Conservation (phyloP, 2,797 vertebrate genomes). For the Babyrousa celebensis region DNA sequence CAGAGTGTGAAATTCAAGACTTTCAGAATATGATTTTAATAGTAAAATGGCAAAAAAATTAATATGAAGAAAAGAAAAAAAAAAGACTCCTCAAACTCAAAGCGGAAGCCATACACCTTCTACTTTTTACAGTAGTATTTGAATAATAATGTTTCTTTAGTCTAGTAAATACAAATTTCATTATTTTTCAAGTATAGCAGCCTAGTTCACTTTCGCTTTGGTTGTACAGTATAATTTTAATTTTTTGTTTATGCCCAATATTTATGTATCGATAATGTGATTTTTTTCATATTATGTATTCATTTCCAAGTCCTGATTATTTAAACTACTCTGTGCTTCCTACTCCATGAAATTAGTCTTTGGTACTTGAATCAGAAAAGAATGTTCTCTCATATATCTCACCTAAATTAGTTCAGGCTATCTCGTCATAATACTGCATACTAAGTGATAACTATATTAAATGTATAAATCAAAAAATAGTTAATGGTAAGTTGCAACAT, state of each 20-base stretch:
- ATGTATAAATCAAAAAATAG: slow-evolving; percentile 78
- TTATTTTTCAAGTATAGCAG: background rate
- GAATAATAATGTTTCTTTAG: slow-evolving; percentile 40
- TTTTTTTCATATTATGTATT: background rate
- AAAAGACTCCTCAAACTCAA: slow-evolving; percentile 17
- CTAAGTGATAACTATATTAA: slow-evolving; percentile 79
- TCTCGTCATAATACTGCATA: slow-evolving; percentile 53
- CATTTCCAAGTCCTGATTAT: slow-evolving; percentile 59
- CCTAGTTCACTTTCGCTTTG: background rate
- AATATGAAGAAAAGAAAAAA: background rate
- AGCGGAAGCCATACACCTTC: background rate
- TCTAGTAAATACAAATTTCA: slow-evolving; percentile 26
- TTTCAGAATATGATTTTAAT: slow-evolving; percentile 7
- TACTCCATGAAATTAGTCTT: slow-evolving; percentile 62
- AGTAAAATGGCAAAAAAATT: slow-evolving; percentile 33
- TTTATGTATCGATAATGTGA: slow-evolving; percentile 42
- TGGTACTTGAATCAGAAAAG: slow-evolving; percentile 53
- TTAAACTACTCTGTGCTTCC: slow-evolving; percentile 38
- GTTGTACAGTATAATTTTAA: background rate
- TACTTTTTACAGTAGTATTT: background rate
- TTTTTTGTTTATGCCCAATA: background rate
- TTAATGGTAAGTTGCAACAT: slow-evolving; percentile 71
- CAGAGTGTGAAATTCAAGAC: slow-evolving; percentile 40
- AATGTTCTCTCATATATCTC: slow-evolving; percentile 43
- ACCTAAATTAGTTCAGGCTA: slow-evolving; percentile 46